Evolutionary conservation across 1,140 invertebrate genomes (phyloP).

Genomic region (Eurosta solidaginis): DNA sequence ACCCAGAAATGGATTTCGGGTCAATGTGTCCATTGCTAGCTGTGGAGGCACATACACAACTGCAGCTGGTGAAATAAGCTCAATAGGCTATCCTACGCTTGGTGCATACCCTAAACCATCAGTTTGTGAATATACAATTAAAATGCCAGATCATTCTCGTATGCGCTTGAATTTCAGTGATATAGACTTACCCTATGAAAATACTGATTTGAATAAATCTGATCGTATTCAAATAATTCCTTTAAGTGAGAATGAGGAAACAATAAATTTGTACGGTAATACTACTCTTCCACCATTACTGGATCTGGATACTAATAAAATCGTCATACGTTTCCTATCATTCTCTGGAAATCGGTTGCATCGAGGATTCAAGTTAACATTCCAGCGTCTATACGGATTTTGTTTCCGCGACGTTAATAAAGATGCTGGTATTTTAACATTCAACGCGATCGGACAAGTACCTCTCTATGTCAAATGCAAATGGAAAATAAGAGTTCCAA

Average conservation of each 20-base stretch:
- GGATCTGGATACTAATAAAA: slow-evolving; percentile 50
- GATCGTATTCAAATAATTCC: slow-evolving; percentile 47
- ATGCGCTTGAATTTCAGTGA: slow-evolving; percentile 65
- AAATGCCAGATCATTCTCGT: slow-evolving; percentile 59
- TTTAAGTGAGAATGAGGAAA: slow-evolving; percentile 8
- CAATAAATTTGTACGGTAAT: slow-evolving; percentile 46
- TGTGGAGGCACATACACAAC: slow-evolving; percentile 65
- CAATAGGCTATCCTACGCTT: slow-evolving; percentile 65
- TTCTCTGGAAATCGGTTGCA: slow-evolving; percentile 49
- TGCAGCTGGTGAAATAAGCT: slow-evolving; percentile 58
- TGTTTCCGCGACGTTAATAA: slow-evolving; percentile 38
- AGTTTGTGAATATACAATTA: slow-evolving; percentile 68
- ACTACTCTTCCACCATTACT: slow-evolving; percentile 37
- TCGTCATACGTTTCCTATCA: slow-evolving; percentile 60
- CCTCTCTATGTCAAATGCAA: slow-evolving; percentile 60
- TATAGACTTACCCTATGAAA: slow-evolving; percentile 59
- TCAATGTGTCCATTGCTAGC: slow-evolving; percentile 68
- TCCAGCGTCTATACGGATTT: not conserved
- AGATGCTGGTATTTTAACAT: slow-evolving; percentile 37
- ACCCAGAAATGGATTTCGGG: slow-evolving; percentile 79
- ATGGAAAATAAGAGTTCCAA: slow-evolving; percentile 74
- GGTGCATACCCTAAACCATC: slow-evolving; percentile 61
- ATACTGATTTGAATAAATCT: slow-evolving; percentile 33
- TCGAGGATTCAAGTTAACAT: slow-evolving; percentile 57
- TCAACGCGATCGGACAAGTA: not conserved